These are phyloP conservation scores for Melopsittacus undulatus DNA, from an alignment of 2,797 vertebrate genomes.

Conservation along the genomic window DNA sequence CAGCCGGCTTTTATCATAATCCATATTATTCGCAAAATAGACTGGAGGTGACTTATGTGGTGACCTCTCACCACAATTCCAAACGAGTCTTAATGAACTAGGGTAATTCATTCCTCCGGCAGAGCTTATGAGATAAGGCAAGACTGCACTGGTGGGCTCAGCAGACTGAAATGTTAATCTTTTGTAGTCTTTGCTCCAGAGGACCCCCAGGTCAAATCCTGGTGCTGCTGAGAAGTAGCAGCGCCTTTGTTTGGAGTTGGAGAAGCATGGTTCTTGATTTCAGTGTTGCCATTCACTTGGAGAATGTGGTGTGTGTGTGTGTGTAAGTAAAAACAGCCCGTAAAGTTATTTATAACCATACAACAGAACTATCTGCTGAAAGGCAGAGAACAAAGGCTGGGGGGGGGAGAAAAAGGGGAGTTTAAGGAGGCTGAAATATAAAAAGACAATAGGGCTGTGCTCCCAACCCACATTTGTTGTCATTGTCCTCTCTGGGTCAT, in stretches of 20 bases:
- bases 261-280: constrained; percentile 44
- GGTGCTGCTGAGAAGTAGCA: constrained; percentile 18
- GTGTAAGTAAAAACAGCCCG: constrained; percentile 26
- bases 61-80: constrained; percentile 65
- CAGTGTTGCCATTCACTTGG: constrained; percentile 7
- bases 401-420: neutral
- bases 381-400: neutral
- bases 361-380: constrained; percentile 22
- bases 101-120: constrained; percentile 64
- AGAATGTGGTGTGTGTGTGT: neutral
- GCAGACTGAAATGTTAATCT: constrained; percentile 68
- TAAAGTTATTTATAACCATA: constrained; percentile 35
- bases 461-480: neutral
- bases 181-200: constrained; percentile 60
- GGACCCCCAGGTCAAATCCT: constrained; percentile 53
- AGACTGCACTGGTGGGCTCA: constrained; percentile 51
- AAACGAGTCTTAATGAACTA: constrained; percentile 73
- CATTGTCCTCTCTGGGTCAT: neutral
- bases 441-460: neutral
- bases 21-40: constrained; percentile 66
- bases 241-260: neutral
- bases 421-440: neutral
- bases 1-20: constrained; percentile 61
- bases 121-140: constrained; percentile 66
- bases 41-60: constrained; percentile 61